Conservation (phyloP, 2,888 invertebrate species). For the Ethmia dodecea region DNA sequence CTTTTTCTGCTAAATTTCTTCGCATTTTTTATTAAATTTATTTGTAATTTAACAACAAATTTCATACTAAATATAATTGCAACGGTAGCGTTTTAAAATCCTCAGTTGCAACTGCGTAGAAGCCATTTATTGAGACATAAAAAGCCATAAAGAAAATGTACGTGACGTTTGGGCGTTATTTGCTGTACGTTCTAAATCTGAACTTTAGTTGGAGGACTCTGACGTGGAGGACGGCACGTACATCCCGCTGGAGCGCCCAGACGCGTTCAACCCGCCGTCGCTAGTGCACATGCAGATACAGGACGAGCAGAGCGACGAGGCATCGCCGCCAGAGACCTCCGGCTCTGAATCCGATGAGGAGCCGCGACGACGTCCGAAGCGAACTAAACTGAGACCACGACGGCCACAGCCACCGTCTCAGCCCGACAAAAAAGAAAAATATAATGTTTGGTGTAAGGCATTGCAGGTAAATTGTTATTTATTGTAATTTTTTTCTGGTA, state of each 20-base stretch:
- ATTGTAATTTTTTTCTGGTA: too few relatives aligned
- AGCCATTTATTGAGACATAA: background rate
- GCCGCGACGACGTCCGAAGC: slow-evolving; percentile 66
- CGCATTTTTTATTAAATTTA: background rate
- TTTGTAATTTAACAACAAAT: background rate
- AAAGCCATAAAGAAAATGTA: background rate
- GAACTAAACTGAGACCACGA: slow-evolving; percentile 62
- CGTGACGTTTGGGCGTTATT: background rate
- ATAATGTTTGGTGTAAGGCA: slow-evolving; percentile 86
- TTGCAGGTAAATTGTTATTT: slow-evolving; percentile 70
- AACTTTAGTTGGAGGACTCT: slow-evolving; percentile 61
- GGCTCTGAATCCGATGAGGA: slow-evolving; percentile 80
- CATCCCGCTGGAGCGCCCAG: slow-evolving; percentile 76
- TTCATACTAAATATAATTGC: background rate
- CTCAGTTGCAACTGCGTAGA: background rate
- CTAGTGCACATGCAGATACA: slow-evolving; percentile 74
- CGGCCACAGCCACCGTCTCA: slow-evolving; percentile 42
- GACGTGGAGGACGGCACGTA: slow-evolving; percentile 74
- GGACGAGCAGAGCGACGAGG: slow-evolving; percentile 79
- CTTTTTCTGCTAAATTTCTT: slow-evolving; percentile 10
- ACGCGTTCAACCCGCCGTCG: slow-evolving; percentile 69
- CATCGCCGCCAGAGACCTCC: slow-evolving; percentile 64
- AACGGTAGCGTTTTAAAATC: too few relatives aligned
- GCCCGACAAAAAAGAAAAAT: slow-evolving; percentile 80
- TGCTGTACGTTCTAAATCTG: slow-evolving; percentile 3